These are phyloP conservation scores for Noctua fimbriata DNA, from an alignment of 2,888 invertebrate genomes.

Conservation along the genomic window DNA sequence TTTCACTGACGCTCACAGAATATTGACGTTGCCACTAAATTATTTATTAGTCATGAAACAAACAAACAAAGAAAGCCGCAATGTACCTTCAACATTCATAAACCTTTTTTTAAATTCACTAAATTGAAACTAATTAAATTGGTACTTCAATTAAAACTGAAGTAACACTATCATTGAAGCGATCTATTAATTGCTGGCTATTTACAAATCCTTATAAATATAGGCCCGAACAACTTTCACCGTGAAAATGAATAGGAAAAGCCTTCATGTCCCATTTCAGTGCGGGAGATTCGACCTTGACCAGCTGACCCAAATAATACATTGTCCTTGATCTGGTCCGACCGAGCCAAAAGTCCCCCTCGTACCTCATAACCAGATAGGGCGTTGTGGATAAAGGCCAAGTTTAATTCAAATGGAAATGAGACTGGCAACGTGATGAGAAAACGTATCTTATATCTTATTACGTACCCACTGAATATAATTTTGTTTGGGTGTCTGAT, in stretches of 20 bases:
- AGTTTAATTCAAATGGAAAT: slow-evolving; percentile 39
- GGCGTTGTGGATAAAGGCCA: slow-evolving; percentile 38
- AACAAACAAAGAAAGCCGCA: slow-evolving; percentile 7
- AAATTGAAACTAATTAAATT: neutral
- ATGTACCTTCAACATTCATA: neutral
- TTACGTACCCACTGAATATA: neutral
- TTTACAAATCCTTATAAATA: neutral
- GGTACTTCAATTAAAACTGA: neutral
- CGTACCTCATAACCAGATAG: slow-evolving; percentile 43
- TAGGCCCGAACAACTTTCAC: neutral
- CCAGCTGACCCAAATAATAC: slow-evolving; percentile 59
- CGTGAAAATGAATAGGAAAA: slow-evolving; percentile 5
- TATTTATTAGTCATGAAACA: neutral
- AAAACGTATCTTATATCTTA: slow-evolving; percentile 39
- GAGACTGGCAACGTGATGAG: slow-evolving; percentile 26
- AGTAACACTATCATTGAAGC: neutral
- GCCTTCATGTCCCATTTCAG: slow-evolving; percentile 17
- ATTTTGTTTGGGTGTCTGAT: slow-evolving; percentile 32
- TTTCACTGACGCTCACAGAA: slow-evolving; percentile 12
- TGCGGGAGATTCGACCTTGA: slow-evolving; percentile 49
- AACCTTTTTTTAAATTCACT: neutral
- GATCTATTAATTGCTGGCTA: neutral
- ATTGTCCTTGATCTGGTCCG: slow-evolving; percentile 39
- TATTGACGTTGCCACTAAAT: slow-evolving; percentile 13
- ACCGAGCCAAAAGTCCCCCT: slow-evolving; percentile 14